A percentile compares a stretch with the other conserved stretches of the same genome.
phyloP scores from a whole-genome alignment of 2,113 vertebrate genomes.

The Buteo buteo region DNA sequence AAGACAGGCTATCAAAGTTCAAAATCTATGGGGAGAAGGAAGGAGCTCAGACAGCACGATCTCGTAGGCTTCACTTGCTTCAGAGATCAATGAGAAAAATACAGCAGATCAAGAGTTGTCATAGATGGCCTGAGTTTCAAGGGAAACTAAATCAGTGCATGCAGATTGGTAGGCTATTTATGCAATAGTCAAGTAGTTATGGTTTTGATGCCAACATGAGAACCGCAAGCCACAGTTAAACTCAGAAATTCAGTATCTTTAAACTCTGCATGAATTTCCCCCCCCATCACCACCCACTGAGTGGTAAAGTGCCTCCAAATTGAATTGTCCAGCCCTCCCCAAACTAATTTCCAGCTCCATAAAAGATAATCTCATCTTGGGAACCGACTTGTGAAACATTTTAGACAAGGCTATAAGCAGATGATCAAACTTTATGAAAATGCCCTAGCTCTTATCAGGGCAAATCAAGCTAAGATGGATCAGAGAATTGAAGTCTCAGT shows the following conservation, averaged over 20 bases:
- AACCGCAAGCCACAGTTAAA: not conserved
- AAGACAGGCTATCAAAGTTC: not conserved
- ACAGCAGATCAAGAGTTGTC: not conserved
- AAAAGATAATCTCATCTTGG: not conserved
- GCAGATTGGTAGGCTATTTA: not conserved
- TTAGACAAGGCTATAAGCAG: not conserved
- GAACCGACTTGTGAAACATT: not conserved
- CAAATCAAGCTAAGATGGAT: not conserved
- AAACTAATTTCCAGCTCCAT: not conserved
- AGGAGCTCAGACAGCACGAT: not conserved
- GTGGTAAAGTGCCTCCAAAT: not conserved
- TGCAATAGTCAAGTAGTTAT: not conserved
- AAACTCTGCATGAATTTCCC: not conserved
- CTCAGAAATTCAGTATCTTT: not conserved
- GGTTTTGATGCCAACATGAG: not conserved
- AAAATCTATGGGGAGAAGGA: not conserved
- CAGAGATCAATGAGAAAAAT: not conserved
- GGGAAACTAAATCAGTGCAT: not conserved
- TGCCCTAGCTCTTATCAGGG: not conserved
- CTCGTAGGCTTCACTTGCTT: not conserved
- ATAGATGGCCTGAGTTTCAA: not conserved
- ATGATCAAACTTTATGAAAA: not conserved
- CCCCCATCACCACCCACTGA: rapidly evolving
- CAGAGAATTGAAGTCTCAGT: not conserved
- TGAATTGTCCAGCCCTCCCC: not conserved